These are phyloP conservation scores for Tokudaia muenninki DNA, from an alignment of 2,797 vertebrate species.

Conservation along the genomic window DNA sequence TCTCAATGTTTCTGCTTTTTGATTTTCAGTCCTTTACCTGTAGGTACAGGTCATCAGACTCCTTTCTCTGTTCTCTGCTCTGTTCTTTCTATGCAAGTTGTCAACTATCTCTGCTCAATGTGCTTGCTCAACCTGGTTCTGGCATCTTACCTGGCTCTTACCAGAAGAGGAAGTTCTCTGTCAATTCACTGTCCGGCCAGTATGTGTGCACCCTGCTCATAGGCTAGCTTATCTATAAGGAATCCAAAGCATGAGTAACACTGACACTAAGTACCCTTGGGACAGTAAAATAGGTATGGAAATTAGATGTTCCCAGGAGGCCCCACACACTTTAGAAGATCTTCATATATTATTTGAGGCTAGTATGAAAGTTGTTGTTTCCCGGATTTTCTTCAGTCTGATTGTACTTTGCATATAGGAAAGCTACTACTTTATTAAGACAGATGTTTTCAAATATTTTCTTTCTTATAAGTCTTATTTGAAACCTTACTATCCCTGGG, in stretches of 20 bases:
- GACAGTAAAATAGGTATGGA: background rate
- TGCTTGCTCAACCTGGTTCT: background rate
- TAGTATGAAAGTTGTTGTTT: background rate
- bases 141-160: conserved; percentile 50
- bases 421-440: background rate
- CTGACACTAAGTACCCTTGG: background rate
- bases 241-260: background rate
- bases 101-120: background rate
- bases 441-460: background rate
- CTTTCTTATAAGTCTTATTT: background rate
- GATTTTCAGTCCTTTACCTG: background rate
- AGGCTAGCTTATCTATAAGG: background rate
- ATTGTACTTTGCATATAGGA: background rate
- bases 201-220: background rate
- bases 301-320: background rate
- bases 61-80: background rate
- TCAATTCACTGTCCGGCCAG: background rate
- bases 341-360: background rate
- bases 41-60: background rate
- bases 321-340: background rate
- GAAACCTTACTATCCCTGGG: background rate
- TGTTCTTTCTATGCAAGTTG: background rate
- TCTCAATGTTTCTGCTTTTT: background rate
- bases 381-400: background rate
- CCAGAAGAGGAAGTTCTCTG: background rate